Evolutionary conservation across 2,888 invertebrate genomes (phyloP), one percentile per base, ranked within the genome.

Genomic region (Tryphoninae sp.): DNA sequence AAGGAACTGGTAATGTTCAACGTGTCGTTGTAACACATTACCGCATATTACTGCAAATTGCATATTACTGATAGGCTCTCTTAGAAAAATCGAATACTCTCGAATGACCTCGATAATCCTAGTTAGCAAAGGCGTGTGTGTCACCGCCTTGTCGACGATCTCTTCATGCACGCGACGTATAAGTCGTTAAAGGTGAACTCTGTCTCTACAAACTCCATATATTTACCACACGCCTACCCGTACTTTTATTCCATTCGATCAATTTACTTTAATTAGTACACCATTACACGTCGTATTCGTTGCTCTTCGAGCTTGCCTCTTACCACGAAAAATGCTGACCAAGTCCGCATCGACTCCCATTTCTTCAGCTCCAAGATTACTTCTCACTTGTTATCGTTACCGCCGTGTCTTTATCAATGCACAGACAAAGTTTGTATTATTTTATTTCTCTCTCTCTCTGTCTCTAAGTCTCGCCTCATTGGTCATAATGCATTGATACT

Each of bases 301-400:
- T 19, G 16, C 19, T 55, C 22, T 55, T 6, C 16, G 16, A 51
- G n/a, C 45, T 45, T 45, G 45, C 2, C 19, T 16, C 68, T 75
- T 55, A 79, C 79, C 79, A 19, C 68, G 68, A 69, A 79, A 53
- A 33, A 79, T 79, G 33, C 67, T 64, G 62, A 61, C 53, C 62
- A 79, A 68, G 42, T 79, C 79, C 2, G 26, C 68, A 62, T 79
- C 79, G 74, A 79, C 74, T 22, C 79, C 79, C 79, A 79, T 79
- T 62, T 62, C 58, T 64, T 22, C 26, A 65, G 33, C 26, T 51
- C 23, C 4, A 23, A 19, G 23, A 42, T 22, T 19, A 62, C 9
- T 16, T 67, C 68, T 26, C 51, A 22, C 49, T 19, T 19, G 59
- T 53, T 42, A 61, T 67, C 7, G 33, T 33, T 26, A 51, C 11